A percentile compares a stretch with the other conserved stretches of the same genome.
Conservation (phyloP, 1,140 invertebrate species). For the Microplitis mediator region DNA sequence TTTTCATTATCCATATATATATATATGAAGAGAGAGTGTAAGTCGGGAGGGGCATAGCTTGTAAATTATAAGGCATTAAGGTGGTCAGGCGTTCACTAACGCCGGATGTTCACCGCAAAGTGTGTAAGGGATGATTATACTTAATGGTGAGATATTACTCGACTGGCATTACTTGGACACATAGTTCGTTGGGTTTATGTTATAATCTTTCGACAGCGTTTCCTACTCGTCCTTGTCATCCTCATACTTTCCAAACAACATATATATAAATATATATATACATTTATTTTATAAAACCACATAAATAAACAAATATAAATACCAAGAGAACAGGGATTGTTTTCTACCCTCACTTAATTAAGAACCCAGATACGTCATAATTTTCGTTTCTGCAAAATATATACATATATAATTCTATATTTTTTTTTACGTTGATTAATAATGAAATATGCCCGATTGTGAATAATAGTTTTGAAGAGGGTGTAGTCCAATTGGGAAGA, state of each 20-base stretch:
- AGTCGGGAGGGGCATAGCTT: conserved; percentile 30
- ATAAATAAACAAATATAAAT: no score
- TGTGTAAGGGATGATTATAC: conserved; percentile 63
- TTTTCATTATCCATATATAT: not conserved
- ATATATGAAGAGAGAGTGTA: not conserved
- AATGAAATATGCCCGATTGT: conserved; percentile 4
- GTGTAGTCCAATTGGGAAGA: conserved; percentile 24
- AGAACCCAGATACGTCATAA: no score
- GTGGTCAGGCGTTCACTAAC: conserved; percentile 41
- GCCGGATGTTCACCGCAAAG: conserved; percentile 50
- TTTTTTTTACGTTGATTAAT: not conserved
- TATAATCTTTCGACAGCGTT: conserved; percentile 63
- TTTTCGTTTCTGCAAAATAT: no score
- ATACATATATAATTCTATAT: no score
- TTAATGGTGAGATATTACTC: conserved; percentile 65
- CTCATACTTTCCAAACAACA: conserved; percentile 1
- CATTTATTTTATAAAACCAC: no score
- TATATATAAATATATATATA: conserved; percentile 16
- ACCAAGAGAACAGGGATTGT: not conserved
- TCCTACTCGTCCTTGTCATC: conserved; percentile 51
- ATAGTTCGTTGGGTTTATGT: conserved; percentile 47
- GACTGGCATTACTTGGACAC: conserved; percentile 60
- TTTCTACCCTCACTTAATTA: no score
- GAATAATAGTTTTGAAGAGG: conserved; percentile 25
- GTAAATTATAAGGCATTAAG: conserved; percentile 58